These are phyloP conservation scores for Platysteira castanea DNA, from an alignment of 2,113 vertebrate genomes.

Conservation along the genomic window DNA sequence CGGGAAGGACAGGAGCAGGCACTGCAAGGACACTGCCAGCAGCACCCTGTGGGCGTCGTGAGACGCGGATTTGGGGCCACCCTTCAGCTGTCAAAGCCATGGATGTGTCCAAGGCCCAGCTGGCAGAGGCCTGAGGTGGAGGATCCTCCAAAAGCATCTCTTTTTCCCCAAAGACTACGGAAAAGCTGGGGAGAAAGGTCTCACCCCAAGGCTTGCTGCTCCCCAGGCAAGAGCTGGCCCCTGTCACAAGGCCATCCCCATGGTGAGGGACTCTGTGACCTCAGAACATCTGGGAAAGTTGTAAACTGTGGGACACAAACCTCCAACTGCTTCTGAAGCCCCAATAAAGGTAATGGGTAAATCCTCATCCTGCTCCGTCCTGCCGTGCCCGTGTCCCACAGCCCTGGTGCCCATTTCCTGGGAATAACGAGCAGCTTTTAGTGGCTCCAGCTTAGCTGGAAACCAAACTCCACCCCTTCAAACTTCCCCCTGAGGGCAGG, in stretches of 20 bases:
- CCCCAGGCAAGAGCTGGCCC: not conserved
- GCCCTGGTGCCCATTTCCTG: not conserved
- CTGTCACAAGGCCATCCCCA: fast-evolving
- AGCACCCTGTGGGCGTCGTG: not conserved
- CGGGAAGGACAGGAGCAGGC: not conserved
- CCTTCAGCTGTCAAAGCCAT: not conserved
- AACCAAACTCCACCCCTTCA: not conserved
- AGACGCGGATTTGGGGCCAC: not conserved
- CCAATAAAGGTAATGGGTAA: constrained; percentile 28
- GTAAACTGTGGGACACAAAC: not conserved
- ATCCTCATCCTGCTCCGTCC: not conserved
- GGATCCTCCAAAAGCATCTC: not conserved
- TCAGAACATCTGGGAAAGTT: not conserved
- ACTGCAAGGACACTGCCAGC: not conserved
- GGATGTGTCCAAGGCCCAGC: not conserved
- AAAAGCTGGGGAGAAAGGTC: not conserved
- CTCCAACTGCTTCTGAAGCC: not conserved
- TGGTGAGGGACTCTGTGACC: not conserved
- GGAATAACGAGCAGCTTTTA: not conserved
- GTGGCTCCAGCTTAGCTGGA: not conserved
- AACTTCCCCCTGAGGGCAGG: fast-evolving
- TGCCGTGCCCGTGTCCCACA: fast-evolving
- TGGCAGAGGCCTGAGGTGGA: not conserved
- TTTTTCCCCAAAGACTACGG: not conserved
- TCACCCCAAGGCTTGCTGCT: not conserved